Base-by-base conservation (phyloP, 2,113 vertebrate genomes). In the Onychostruthus taczanowskii region DNA sequence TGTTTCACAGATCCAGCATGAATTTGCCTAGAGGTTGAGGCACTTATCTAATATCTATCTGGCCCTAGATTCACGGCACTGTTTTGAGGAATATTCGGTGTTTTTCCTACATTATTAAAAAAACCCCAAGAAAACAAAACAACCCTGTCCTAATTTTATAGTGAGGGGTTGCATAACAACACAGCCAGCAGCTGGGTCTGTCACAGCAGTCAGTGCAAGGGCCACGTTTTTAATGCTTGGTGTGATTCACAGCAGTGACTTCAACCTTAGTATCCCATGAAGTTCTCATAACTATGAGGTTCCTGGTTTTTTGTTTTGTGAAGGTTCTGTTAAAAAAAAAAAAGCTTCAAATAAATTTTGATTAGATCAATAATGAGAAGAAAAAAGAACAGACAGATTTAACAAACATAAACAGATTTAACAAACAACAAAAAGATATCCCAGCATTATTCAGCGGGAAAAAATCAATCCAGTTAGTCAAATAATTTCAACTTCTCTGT, bases 391-490 rank as follows among this genome's bases (percentile, higher is more conserved):
- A 12, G 53, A 76, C 31, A 49, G 2, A 10, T 46, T 77, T 52
- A 27, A 47, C 14, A 86, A 77, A 4, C 2, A 4, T 7, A 56
- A 33, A 0, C 16, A 33, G 27, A 73, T 41, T n/a, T n/a, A 77
- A 16, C 4, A 55, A 66, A 64, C 3, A 12, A 24, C 26, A 5
- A 1, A 1, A 12, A 1, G 2, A 63, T 6, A 4, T 5, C 19
- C 3, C 6, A 61, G 4, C 1, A 43, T 68, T 84, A 81, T 39
- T 56, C 13, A 55, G 9, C 33, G 3, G 1, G 3, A 23, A 33
- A 28, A 23, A 19, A 39, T 37, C 3, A 17, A 1, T 50, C 27
- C 37, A 19, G 4, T 44, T 87, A 14, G 77, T 74, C 3, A 21
- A 80, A n/a, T 23, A 52, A 43, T 79, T 93, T 89, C 18, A 33